These are phyloP conservation scores for Helostoma temminkii DNA, from an alignment of 2,797 vertebrate genomes.

Conservation along the genomic window DNA sequence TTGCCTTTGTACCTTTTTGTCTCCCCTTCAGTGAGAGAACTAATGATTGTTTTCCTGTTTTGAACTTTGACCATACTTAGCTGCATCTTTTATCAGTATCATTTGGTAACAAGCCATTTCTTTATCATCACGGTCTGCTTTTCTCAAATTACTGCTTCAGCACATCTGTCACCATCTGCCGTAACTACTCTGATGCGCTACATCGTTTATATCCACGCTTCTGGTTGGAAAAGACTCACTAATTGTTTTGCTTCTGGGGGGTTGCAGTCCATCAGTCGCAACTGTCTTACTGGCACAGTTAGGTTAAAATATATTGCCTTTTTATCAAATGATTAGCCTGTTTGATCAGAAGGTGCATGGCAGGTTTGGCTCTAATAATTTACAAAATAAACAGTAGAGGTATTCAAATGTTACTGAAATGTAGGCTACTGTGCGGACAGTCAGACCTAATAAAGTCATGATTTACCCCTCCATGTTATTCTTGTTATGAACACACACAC, in stretches of 20 bases:
- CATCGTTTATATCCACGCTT: conserved; percentile 1
- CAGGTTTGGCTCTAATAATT: background rate
- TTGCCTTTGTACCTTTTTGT: conserved; percentile 2
- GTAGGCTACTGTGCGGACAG: conserved; percentile 1
- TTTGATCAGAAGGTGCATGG: no score
- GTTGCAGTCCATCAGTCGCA: conserved; percentile 13
- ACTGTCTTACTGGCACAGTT: background rate
- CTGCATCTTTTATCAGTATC: conserved; percentile 17
- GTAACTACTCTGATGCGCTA: background rate
- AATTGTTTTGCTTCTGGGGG: conserved; percentile 19
- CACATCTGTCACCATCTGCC: conserved; percentile 14
- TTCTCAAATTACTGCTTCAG: background rate
- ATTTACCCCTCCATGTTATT: conserved; percentile 23
- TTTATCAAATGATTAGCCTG: background rate
- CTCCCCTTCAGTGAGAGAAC: conserved; percentile 2
- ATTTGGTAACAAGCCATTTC: conserved; percentile 11
- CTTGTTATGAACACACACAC: conserved; percentile 33
- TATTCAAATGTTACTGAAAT: conserved; percentile 14
- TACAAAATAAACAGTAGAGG: background rate
- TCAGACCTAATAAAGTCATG: background rate
- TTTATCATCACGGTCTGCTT: conserved; percentile 8
- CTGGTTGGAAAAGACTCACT: conserved; percentile 1
- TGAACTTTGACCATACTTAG: conserved; percentile 32
- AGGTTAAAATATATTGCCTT: background rate
- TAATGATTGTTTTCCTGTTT: no score